Evolutionary conservation across 2,113 vertebrate genomes (phyloP).

Genomic region (Dasyurus viverrinus): DNA sequence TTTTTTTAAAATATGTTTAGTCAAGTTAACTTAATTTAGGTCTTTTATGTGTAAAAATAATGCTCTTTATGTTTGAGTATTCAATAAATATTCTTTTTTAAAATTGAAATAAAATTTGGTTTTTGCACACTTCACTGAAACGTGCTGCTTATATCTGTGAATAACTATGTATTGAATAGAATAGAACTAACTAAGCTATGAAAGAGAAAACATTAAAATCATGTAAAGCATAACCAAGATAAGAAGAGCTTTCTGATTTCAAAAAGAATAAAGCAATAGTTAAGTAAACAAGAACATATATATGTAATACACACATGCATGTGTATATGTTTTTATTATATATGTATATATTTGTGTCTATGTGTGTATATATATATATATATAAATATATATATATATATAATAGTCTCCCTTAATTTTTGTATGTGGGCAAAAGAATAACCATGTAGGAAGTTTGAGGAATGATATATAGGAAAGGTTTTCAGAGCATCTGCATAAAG

Average conservation of each 20-base stretch:
- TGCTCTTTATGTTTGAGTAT: background rate
- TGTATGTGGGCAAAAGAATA: background rate
- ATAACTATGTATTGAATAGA: background rate
- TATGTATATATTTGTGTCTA: too few relatives aligned
- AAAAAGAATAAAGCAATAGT: background rate
- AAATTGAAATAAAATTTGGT: background rate
- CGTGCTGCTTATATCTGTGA: background rate
- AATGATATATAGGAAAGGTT: background rate
- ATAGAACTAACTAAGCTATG: background rate
- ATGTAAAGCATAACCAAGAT: background rate
- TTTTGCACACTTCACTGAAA: background rate
- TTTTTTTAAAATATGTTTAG: background rate
- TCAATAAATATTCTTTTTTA: background rate
- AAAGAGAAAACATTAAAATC: background rate
- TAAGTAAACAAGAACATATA: background rate
- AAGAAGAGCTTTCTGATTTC: background rate
- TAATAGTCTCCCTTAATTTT: background rate
- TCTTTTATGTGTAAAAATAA: background rate
- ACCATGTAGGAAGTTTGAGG: background rate
- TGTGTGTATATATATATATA: background rate
- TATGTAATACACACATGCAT: background rate
- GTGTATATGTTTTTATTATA: too few relatives aligned
- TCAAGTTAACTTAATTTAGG: background rate
- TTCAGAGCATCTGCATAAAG: background rate
- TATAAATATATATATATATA: background rate